These are phyloP conservation scores for Hirtodrosophila confusa DNA, from an alignment of 2,888 invertebrate species.

Conservation along the genomic window DNA sequence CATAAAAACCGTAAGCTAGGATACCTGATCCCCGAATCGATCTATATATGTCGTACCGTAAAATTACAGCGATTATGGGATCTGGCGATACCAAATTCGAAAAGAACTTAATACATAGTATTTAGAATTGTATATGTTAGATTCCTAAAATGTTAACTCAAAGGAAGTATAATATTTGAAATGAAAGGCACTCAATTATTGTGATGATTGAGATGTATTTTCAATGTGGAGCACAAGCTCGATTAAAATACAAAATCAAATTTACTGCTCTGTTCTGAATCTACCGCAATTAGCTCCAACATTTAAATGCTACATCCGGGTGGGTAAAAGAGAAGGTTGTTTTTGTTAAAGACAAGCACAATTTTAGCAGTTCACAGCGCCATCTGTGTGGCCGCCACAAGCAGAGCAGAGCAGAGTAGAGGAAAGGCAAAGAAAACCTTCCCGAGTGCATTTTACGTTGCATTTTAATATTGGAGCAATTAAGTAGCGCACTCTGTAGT, in stretches of 20 bases:
- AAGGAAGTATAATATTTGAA: too few relatives aligned
- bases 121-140: too few relatives aligned
- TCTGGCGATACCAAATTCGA: too few relatives aligned
- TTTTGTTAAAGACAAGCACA: constrained; percentile 7
- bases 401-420: not conserved
- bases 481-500: constrained; percentile 53
- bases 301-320: constrained; percentile 20
- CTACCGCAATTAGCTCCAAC: not conserved
- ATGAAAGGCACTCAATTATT: too few relatives aligned
- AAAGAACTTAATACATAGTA: too few relatives aligned
- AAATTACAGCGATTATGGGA: too few relatives aligned
- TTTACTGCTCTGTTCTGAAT: not conserved
- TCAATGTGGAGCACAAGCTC: too few relatives aligned
- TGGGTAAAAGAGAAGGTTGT: constrained; percentile 10
- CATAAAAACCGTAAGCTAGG: too few relatives aligned
- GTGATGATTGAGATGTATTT: too few relatives aligned
- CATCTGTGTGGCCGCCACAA: not conserved
- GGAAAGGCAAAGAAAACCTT: constrained; percentile 20
- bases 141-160: too few relatives aligned
- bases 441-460: constrained; percentile 19
- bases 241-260: not conserved
- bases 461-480: constrained; percentile 54
- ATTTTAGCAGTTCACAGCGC: constrained; percentile 6
- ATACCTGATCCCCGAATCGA: too few relatives aligned
- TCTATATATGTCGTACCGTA: too few relatives aligned